Base-by-base conservation (phyloP, 2,888 invertebrate species). In the Mythimna lalbum region DNA sequence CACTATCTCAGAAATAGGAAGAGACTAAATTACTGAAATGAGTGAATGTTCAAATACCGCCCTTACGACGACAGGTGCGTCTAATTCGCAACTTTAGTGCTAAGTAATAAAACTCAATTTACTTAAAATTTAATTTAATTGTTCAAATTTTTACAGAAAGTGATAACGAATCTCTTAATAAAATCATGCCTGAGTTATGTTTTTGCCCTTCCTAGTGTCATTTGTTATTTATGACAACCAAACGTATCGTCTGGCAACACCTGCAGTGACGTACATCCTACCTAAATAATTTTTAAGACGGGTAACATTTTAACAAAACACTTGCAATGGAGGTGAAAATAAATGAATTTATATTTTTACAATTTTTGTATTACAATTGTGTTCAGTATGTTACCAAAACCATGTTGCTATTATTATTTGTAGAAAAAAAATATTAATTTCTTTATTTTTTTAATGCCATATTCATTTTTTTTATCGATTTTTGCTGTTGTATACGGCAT, bases 311-410 rank as follows among this genome's bases (percentile, higher is more conserved):
- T 59, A 56, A 21, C 23, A 19, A 47, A 27, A 47, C 21, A 65
- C 21, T 23, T 43, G 3, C n/a, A 62, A 68, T 80, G 80, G 64
- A 72, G 72, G 49, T 72, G 47, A 10, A 62, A 71, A 71, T 63
- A 36, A 60, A 65, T 59, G 2, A 55, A 50, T 69, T 76, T 72
- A 60, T 64, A 69, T 65, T 53, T 65, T 76, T 81, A 84, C 78
- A 61, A 67, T 69, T 73, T 63, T 69, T 76, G 19, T 77, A 60
- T 61, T 64, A 76, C 76, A 66, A 78, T 75, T 85, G 85, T 85
- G 85, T 85, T 85, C 86, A 84, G 60, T 81, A 69, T 79, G 86
- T 85, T 85, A 85, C 85, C 85, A 86, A 86, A 83, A 85, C 76
- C 68, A 75, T 72, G 72, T 85, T 83, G 78, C 83, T 83, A 78